Percentiles rank a stretch among this genome's conserved stretches.
Evolutionary conservation across 1,140 invertebrate genomes (phyloP).

Genomic region (Caenorhabditis remanei): DNA sequence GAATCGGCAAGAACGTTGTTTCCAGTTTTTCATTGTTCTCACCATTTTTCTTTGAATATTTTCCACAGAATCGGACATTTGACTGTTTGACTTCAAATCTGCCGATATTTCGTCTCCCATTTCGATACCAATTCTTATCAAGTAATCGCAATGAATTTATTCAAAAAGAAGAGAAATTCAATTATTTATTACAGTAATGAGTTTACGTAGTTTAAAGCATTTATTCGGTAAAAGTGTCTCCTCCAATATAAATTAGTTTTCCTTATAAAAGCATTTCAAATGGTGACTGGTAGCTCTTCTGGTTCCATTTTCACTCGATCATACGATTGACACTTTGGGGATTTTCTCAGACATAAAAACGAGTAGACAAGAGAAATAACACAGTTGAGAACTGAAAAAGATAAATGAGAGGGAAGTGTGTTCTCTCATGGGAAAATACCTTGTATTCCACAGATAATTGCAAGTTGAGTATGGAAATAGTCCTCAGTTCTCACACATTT

Average conservation of each 20-base stretch:
- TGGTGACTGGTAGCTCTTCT: conserved; percentile 28
- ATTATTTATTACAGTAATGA: too few species aligned
- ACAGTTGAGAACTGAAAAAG: conserved; percentile 38
- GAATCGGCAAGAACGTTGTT: not conserved
- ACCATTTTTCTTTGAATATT: conserved; percentile 30
- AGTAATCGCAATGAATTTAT: not conserved
- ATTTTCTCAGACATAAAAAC: not conserved
- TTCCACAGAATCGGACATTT: not conserved
- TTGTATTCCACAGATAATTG: conserved; percentile 44
- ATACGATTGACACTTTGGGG: conserved; percentile 40
- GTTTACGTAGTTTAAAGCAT: not conserved
- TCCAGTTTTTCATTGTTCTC: too few species aligned
- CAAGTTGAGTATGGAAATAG: conserved; percentile 36
- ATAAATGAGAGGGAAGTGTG: not conserved
- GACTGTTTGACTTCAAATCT: not conserved
- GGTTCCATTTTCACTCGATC: conserved; percentile 25
- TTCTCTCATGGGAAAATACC: not conserved
- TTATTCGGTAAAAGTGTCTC: not conserved
- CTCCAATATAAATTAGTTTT: not conserved
- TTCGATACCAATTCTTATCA: conserved; percentile 20
- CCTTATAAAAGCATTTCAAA: not conserved
- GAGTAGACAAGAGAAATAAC: conserved; percentile 33
- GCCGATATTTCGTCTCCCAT: conserved; percentile 14
- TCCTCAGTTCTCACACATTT: conserved; percentile 24
- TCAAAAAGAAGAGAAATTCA: not conserved